Evolutionary conservation across 1,140 invertebrate species (phyloP).

Genomic region (Chymomyza costata): DNA sequence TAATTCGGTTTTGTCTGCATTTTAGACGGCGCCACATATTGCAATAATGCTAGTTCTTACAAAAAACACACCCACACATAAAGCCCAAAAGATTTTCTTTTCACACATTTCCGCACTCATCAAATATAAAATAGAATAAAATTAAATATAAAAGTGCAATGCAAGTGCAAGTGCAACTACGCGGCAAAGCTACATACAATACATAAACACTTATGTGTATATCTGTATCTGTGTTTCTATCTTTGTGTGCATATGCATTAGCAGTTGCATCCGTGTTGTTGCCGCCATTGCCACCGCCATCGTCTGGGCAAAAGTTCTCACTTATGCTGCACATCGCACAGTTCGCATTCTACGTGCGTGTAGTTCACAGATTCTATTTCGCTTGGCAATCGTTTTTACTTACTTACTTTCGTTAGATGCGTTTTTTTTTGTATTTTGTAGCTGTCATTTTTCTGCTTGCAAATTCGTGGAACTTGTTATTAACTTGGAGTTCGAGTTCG

Average conservation of each 20-base stretch:
- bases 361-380: constrained; percentile 28
- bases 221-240: constrained; percentile 20
- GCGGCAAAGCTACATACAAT: constrained; percentile 25
- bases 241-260: too few species aligned
- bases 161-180: constrained; percentile 63
- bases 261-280: constrained; percentile 64
- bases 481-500: background rate
- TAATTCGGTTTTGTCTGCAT: constrained; percentile 16
- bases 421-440: background rate
- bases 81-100: constrained; percentile 37
- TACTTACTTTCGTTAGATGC: background rate
- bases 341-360: constrained; percentile 60
- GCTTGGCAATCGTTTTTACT: background rate
- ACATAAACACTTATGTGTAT: constrained; percentile 1
- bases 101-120: constrained; percentile 67
- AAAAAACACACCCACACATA: constrained; percentile 1
- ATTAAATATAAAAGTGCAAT: constrained; percentile 48
- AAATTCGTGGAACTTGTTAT: background rate
- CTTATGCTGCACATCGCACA: constrained; percentile 46
- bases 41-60: constrained; percentile 2
- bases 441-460: background rate
- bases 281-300: constrained; percentile 30
- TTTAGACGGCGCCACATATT: constrained; percentile 32
- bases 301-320: constrained; percentile 57
- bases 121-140: constrained; percentile 24